phyloP scores from a whole-genome alignment of 2,888 invertebrate genomes.

The Lasius platythorax region DNA sequence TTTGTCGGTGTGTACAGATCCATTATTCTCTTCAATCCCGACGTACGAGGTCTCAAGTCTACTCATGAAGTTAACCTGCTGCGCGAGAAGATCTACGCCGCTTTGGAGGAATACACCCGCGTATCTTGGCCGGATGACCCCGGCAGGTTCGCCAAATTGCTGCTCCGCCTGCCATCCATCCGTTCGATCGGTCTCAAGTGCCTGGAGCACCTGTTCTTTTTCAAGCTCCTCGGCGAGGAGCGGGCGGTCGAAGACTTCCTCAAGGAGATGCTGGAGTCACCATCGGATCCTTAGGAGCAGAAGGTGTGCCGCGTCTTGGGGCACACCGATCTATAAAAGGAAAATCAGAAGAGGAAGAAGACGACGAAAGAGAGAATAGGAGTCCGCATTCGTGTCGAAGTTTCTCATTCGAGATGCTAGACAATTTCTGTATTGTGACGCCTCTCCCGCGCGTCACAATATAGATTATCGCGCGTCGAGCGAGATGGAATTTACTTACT shows the following conservation, averaged over 20 bases:
- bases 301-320: slow-evolving; percentile 81
- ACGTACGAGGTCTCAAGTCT: slow-evolving; percentile 95
- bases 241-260: slow-evolving; percentile 93
- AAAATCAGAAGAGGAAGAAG: slow-evolving; percentile 33
- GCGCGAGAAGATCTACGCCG: slow-evolving; percentile 97
- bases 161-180: slow-evolving; percentile 95
- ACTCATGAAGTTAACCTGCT: slow-evolving; percentile 93
- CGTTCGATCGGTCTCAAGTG: slow-evolving; percentile 97
- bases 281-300: slow-evolving; percentile 85
- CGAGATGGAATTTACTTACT: slow-evolving; percentile 72
- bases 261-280: slow-evolving; percentile 92
- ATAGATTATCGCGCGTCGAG: slow-evolving; percentile 58
- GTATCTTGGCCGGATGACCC: slow-evolving; percentile 95
- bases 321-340: slow-evolving; percentile 81
- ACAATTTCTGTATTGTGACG: slow-evolving; percentile 55
- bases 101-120: slow-evolving; percentile 97
- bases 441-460: slow-evolving; percentile 9
- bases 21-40: slow-evolving; percentile 98
- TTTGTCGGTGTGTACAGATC: slow-evolving; percentile 86
- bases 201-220: slow-evolving; percentile 97
- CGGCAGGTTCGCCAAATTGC: slow-evolving; percentile 97
- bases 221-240: slow-evolving; percentile 95
- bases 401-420: slow-evolving; percentile 58
- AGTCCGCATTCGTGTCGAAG: slow-evolving; percentile 32
- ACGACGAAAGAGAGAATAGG: slow-evolving; percentile 10